Evolutionary conservation across 2,797 vertebrate species (phyloP).

Genomic region (Eptatretus atami): DNA sequence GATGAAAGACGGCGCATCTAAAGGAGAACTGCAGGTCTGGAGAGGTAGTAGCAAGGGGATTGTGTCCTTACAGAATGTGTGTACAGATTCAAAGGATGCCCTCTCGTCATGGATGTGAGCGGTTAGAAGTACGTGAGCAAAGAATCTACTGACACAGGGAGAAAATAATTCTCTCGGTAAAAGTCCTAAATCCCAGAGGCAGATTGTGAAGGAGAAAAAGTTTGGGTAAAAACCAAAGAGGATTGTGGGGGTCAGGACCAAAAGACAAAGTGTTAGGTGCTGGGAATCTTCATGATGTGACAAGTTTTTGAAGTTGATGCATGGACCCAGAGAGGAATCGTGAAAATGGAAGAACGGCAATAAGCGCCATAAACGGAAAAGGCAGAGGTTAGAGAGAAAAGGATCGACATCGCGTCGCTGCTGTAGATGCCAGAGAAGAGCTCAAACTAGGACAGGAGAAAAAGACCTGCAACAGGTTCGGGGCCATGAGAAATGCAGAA

Average conservation of each 20-base stretch:
- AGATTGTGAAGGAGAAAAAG: not conserved
- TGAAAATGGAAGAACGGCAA: constrained; percentile 76
- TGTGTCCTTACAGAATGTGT: not conserved
- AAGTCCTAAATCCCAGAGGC: not conserved
- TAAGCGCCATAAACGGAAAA: constrained; percentile 78
- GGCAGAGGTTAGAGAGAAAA: constrained; percentile 96
- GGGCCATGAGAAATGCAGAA: too few species aligned
- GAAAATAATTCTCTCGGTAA: not conserved
- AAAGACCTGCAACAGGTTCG: not conserved
- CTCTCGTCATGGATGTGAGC: too few species aligned
- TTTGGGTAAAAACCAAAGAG: constrained; percentile 1
- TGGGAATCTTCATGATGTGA: constrained; percentile 72
- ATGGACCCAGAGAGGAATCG: constrained; percentile 84
- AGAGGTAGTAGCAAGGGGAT: constrained; percentile 1
- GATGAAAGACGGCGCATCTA: constrained; percentile 45
- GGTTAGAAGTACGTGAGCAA: not conserved
- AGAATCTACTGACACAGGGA: not conserved
- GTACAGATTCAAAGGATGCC: not conserved
- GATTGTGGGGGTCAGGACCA: constrained; percentile 13
- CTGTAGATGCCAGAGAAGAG: constrained; percentile 39
- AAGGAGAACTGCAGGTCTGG: constrained; percentile 15
- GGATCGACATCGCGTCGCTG: constrained; percentile 64
- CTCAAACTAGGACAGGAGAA: not conserved
- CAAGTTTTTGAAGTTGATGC: constrained; percentile 95
- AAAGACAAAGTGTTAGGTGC: constrained; percentile 71